Evolutionary conservation across 2,113 vertebrate genomes (phyloP).

Genomic region (Furnarius figulus): DNA sequence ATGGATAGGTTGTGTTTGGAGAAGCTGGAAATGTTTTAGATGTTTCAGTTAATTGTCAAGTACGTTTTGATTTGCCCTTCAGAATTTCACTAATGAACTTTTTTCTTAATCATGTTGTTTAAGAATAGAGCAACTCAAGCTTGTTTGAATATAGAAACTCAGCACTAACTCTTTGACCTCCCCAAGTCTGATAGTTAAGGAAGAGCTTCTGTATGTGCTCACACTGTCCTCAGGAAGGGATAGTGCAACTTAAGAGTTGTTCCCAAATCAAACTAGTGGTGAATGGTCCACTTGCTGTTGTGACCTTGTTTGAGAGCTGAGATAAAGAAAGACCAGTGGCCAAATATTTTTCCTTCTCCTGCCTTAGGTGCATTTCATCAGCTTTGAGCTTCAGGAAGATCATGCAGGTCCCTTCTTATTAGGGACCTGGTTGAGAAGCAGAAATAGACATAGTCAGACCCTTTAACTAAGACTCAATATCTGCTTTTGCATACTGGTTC

Average conservation of each 20-base stretch:
- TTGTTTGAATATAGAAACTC: neutral
- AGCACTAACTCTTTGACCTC: neutral
- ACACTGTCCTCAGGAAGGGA: neutral
- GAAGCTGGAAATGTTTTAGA: neutral
- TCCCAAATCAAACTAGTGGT: neutral
- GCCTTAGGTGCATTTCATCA: neutral
- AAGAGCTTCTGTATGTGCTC: neutral
- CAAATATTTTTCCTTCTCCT: neutral
- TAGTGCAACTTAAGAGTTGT: accelerated
- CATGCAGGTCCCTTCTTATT: accelerated
- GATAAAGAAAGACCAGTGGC: neutral
- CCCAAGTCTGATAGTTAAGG: neutral
- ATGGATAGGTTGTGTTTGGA: neutral
- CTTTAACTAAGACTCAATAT: neutral
- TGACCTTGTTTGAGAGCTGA: neutral
- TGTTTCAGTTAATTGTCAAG: neutral
- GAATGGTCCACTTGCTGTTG: neutral
- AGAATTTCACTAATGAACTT: neutral
- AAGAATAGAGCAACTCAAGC: neutral
- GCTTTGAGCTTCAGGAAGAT: neutral
- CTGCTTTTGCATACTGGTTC: neutral
- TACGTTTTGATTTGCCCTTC: neutral
- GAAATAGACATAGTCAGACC: neutral
- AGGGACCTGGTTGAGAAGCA: neutral
- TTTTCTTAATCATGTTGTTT: neutral